phyloP scores from a whole-genome alignment of 1,140 invertebrate genomes.

The Pseudachorutes palmiensis region DNA sequence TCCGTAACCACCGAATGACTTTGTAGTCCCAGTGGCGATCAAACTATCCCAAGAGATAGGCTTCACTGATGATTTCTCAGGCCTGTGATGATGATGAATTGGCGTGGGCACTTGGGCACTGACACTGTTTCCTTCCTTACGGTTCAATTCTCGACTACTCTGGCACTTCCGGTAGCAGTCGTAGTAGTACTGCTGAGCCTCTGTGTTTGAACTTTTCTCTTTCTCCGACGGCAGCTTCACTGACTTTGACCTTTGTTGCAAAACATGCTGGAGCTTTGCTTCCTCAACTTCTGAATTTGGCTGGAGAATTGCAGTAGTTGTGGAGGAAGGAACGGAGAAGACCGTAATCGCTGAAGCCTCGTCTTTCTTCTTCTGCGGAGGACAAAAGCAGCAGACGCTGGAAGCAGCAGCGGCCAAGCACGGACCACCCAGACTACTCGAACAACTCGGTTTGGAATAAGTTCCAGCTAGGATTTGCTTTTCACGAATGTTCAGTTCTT shows the following conservation, averaged over 20 bases:
- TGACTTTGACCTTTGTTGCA: not conserved
- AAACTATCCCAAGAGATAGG: conserved; percentile 37
- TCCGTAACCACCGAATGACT: conserved; percentile 39
- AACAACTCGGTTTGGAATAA: too few species aligned
- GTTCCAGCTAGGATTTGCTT: conserved; percentile 53
- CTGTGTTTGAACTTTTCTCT: not conserved
- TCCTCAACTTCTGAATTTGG: not conserved
- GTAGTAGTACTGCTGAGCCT: conserved; percentile 18
- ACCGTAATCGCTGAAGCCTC: not conserved
- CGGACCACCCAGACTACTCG: conserved; percentile 15
- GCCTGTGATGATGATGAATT: too few species aligned
- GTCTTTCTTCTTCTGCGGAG: conserved; percentile 4
- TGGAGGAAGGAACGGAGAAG: not conserved
- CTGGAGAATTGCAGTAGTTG: not conserved
- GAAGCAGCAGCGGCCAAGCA: conserved; percentile 28
- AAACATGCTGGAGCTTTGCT: not conserved
- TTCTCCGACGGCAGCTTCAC: conserved; percentile 2
- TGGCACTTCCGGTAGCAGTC: conserved; percentile 36
- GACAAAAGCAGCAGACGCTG: conserved; percentile 36
- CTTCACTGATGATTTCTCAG: conserved; percentile 10
- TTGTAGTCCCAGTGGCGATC: conserved; percentile 24
- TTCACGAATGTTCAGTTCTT: conserved; percentile 71
- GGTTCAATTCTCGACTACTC: conserved; percentile 31
- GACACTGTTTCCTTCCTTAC: not conserved
- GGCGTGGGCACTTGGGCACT: too few species aligned